These are phyloP conservation scores for Fragum sueziense DNA, from an alignment of 2,888 invertebrate genomes.

Conservation along the genomic window DNA sequence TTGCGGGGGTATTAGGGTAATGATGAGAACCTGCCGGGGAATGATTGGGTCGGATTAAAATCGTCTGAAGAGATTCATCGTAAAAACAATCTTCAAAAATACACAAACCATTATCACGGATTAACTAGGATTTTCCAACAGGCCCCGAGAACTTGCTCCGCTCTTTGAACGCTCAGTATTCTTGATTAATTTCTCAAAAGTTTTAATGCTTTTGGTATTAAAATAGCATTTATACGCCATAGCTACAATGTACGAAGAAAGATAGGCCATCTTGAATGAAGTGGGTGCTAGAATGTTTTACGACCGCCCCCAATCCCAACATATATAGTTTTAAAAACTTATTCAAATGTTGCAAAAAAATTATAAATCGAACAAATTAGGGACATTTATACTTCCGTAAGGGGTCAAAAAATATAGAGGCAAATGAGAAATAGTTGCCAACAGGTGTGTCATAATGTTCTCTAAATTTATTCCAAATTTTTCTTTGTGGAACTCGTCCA, in stretches of 20 bases:
- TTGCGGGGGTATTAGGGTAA: slow-evolving; percentile 15
- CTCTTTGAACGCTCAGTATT: neutral
- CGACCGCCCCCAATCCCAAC: no score
- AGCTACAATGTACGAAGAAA: neutral
- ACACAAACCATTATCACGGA: neutral
- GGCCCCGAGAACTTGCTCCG: neutral
- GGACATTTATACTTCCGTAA: no score
- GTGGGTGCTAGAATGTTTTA: no score
- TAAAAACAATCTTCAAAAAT: slow-evolving; percentile 13
- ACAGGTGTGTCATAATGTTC: no score
- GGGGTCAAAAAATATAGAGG: no score
- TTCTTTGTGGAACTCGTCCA: no score
- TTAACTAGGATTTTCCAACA: neutral
- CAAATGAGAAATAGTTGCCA: no score
- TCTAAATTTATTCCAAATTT: no score
- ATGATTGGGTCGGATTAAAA: slow-evolving; percentile 17
- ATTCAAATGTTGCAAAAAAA: no score
- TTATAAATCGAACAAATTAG: no score
- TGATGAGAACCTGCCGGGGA: slow-evolving; percentile 21
- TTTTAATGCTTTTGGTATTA: slow-evolving; percentile 1
- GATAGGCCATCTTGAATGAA: no score
- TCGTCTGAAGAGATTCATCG: slow-evolving; percentile 14
- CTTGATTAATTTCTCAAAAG: neutral
- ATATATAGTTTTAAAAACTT: no score
- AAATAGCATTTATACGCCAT: neutral